Evolutionary conservation across 2,113 vertebrate genomes (phyloP).

Genomic region (Tragelaphus scriptus): DNA sequence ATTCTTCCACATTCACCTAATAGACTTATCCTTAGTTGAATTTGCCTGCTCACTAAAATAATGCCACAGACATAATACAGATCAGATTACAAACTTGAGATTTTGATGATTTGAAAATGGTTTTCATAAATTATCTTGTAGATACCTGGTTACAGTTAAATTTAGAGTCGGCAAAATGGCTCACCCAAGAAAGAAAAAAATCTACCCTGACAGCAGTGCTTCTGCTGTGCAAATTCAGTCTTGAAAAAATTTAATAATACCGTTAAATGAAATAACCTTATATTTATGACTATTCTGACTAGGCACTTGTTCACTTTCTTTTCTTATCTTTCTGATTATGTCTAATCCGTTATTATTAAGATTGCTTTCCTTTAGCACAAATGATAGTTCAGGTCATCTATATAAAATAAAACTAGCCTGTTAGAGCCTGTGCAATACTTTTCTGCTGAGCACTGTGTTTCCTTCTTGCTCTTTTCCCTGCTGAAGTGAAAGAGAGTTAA

Average conservation of each 20-base stretch:
- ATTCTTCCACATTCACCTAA: not conserved
- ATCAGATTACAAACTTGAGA: not conserved
- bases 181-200: not conserved
- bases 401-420: slow-evolving; percentile 45
- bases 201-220: not conserved
- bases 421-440: slow-evolving; percentile 53
- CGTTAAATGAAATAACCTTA: slow-evolving; percentile 4
- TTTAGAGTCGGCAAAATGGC: not conserved
- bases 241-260: not conserved
- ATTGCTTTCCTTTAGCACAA: slow-evolving; percentile 21
- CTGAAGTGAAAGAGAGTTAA: slow-evolving; percentile 83
- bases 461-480: slow-evolving; percentile 78
- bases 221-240: not conserved
- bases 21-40: not conserved
- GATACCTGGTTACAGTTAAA: not conserved
- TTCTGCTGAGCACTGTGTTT: slow-evolving; percentile 79
- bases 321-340: slow-evolving; percentile 17
- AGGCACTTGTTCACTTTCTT: slow-evolving; percentile 14
- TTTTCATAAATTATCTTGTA: not conserved
- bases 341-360: slow-evolving; percentile 46
- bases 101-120: not conserved
- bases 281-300: not conserved
- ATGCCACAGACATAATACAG: not conserved
- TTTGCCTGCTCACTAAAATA: not conserved
- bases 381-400: slow-evolving; percentile 46